Conservation (phyloP, 2,888 invertebrate species). For the Dexiosoma caninum region DNA sequence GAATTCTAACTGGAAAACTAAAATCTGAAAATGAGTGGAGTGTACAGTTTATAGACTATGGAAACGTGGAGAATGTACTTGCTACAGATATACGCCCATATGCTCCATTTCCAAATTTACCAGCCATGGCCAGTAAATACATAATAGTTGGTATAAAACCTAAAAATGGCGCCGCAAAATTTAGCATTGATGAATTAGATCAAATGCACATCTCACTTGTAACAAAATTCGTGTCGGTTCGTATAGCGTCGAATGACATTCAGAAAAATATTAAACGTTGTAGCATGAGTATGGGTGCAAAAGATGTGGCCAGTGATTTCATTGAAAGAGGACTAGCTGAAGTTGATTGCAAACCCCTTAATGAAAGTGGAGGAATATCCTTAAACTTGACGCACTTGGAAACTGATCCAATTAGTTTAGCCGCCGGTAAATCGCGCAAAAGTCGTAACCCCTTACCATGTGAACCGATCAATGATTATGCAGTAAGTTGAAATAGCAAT, state of each 20-base stretch:
- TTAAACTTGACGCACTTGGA: not conserved
- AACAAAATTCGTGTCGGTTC: conserved; percentile 80
- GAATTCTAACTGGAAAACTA: conserved; percentile 82
- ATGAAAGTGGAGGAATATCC: not conserved
- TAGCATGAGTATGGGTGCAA: conserved; percentile 67
- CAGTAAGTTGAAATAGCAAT: conserved; percentile 25
- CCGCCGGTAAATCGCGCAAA: conserved; percentile 4
- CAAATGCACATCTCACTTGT: conserved; percentile 81
- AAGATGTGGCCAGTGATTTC: conserved; percentile 69
- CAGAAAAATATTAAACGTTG: conserved; percentile 69
- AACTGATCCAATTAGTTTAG: too few species aligned
- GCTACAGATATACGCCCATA: conserved; percentile 81
- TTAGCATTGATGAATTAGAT: conserved; percentile 81
- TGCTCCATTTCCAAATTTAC: conserved; percentile 82
- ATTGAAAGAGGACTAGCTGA: conserved; percentile 64
- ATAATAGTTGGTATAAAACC: conserved; percentile 80
- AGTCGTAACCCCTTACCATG: conserved; percentile 26
- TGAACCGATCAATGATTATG: conserved; percentile 16
- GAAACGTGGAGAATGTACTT: conserved; percentile 84
- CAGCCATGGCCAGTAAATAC: conserved; percentile 83
- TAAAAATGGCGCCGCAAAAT: conserved; percentile 73
- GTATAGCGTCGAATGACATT: conserved; percentile 71
- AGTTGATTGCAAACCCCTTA: not conserved
- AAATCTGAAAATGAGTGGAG: conserved; percentile 73
- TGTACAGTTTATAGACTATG: conserved; percentile 89